These are phyloP conservation scores for Deilephila porcellus DNA, from an alignment of 2,888 invertebrate species.

Conservation along the genomic window DNA sequence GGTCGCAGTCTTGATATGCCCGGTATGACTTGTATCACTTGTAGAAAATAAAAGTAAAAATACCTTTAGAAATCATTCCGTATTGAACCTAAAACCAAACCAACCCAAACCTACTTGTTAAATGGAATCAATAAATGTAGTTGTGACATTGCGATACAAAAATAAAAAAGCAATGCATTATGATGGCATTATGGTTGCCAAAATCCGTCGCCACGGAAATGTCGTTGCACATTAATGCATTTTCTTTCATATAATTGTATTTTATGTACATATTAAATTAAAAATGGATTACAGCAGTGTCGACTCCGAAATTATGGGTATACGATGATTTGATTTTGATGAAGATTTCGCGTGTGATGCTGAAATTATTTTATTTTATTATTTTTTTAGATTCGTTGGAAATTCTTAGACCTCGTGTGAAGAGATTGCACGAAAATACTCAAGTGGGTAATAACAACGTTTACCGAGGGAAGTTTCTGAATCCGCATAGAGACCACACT, in stretches of 20 bases:
- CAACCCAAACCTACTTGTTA: too few species aligned
- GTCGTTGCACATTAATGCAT: conserved; percentile 1
- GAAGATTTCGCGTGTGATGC: conserved; percentile 35
- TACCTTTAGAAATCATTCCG: too few species aligned
- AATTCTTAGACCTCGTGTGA: conserved; percentile 60
- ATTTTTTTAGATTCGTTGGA: conserved; percentile 68
- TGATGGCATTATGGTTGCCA: conserved; percentile 9
- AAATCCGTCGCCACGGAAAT: conserved; percentile 10
- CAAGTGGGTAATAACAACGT: conserved; percentile 25
- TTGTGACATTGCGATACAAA: not conserved
- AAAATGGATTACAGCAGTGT: conserved; percentile 61
- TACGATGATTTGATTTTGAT: conserved; percentile 41
- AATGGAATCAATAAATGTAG: too few species aligned
- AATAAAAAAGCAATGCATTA: not conserved
- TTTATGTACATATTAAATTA: conserved; percentile 50
- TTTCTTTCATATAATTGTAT: conserved; percentile 31
- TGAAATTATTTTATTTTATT: conserved; percentile 48
- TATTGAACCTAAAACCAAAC: too few species aligned
- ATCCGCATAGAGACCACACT: conserved; percentile 31
- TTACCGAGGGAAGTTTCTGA: conserved; percentile 35
- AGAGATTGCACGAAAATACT: conserved; percentile 42
- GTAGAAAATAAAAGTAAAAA: too few species aligned
- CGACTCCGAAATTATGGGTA: conserved; percentile 62
- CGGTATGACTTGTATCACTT: too few species aligned
- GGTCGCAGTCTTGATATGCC: too few species aligned